Base-by-base conservation (phyloP, 2,888 invertebrate genomes). In the Cyrtodaria siliqua region DNA sequence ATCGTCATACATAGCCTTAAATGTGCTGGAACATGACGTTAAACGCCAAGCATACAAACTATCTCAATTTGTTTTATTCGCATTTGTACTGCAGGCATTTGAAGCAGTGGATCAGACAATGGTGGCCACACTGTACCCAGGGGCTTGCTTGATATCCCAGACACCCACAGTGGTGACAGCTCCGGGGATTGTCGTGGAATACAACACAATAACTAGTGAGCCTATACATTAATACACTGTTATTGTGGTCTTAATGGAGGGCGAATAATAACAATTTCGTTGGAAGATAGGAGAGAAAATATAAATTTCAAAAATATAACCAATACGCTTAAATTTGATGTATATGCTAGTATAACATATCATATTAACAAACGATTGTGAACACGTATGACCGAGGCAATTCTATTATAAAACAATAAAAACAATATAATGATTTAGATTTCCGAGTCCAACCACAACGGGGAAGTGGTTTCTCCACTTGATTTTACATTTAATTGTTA, bases 121-220 rank as follows among this genome's bases (percentile, higher is more conserved):
- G 64, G 50, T 52, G 16, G 74, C 69, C 16, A 81, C 81, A 0
- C 24, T 78, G 20, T 78, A 64, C 40, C 78, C 77, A 0, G 69
- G 74, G 9, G 49, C 75, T 9, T 81, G 81, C 42, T 33, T 50
- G 4, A 55, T 44, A 16, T 62, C 55, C 1, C 81, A 81, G 40
- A 81, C 71, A 6, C 40, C 68, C 14, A 59, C 40, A 0, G 18
- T n/a, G 16, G 74, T 81, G 12, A 44, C 49, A 12, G 59, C 50
- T 27, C 78, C 77, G 20, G 81, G 81, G 23, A 74, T 78, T 24
- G 62, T 50, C 29, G 68, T 75, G 12, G 56, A 38, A 52, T 71
- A 78, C 33, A 66, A 78, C 55, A 62, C 61, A 8, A 72, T 81
- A 3, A 69, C 81, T 26, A 55, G 81, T 81, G 69, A 52, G 70